Conservation (phyloP, 2,888 invertebrate genomes). For the Drosophila sordidula region DNA sequence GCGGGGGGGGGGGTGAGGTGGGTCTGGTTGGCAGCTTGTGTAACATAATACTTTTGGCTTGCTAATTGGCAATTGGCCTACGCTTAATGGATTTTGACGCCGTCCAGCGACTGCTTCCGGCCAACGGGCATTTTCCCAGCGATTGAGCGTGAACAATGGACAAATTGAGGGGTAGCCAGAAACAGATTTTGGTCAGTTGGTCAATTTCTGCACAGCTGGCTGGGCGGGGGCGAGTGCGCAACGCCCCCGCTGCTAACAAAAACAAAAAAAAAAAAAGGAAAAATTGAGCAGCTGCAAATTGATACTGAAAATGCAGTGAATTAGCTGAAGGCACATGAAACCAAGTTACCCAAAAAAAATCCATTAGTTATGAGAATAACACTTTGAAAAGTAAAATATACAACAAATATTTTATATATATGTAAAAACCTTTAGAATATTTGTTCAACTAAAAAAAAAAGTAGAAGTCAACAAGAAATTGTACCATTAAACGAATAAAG, state of each 20-base stretch:
- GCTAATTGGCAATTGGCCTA: slow-evolving; percentile 72
- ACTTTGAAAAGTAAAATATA: too few relatives aligned
- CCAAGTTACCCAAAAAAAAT: too few relatives aligned
- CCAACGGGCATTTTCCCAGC: slow-evolving; percentile 30
- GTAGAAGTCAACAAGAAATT: not conserved
- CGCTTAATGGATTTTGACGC: slow-evolving; percentile 74
- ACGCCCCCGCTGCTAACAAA: slow-evolving; percentile 4
- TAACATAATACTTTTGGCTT: slow-evolving; percentile 54
- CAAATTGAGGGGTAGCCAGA: slow-evolving; percentile 10
- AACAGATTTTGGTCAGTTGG: slow-evolving; percentile 60
- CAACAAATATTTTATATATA: too few relatives aligned
- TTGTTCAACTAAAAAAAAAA: too few relatives aligned
- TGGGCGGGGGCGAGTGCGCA: slow-evolving; percentile 20
- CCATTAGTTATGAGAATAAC: too few relatives aligned
- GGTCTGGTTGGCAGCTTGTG: slow-evolving; percentile 26
- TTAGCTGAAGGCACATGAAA: too few relatives aligned
- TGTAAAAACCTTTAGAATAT: too few relatives aligned
- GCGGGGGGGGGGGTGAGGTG: not conserved
- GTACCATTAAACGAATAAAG: too few relatives aligned
- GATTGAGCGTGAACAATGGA: slow-evolving; percentile 52
- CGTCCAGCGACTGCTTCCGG: slow-evolving; percentile 59
- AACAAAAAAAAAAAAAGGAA: not conserved
- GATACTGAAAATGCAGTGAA: not conserved
- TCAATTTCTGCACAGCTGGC: slow-evolving; percentile 61
- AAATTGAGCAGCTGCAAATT: slow-evolving; percentile 26